Percentiles rank a stretch among this genome's conserved stretches.
Evolutionary conservation across 2,888 invertebrate species (phyloP).

Genomic region (Capitulum mitella): DNA sequence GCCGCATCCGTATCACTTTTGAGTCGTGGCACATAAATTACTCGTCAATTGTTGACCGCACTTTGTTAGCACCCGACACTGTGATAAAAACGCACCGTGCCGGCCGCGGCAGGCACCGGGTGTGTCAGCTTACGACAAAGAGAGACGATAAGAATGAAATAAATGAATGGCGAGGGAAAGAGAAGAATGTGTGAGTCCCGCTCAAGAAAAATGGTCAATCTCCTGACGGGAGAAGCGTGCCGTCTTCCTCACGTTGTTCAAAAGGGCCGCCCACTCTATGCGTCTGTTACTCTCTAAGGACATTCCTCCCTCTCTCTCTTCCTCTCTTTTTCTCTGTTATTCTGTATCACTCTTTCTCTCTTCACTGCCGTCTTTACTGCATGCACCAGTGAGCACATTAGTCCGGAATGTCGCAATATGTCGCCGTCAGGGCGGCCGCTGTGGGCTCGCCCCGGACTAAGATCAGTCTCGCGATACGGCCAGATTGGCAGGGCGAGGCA

Average conservation of each 20-base stretch:
- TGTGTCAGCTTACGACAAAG: background rate
- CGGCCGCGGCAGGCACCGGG: background rate
- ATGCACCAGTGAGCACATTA: no score
- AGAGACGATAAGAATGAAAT: conserved; percentile 18
- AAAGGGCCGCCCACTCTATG: background rate
- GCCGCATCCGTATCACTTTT: background rate
- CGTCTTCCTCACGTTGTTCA: background rate
- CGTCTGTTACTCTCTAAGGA: background rate
- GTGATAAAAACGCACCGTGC: background rate
- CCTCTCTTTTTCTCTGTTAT: background rate
- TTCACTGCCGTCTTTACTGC: no score
- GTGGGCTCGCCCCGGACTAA: background rate
- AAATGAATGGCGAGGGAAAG: conserved; percentile 13
- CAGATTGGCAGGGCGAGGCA: background rate
- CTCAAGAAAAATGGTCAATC: background rate
- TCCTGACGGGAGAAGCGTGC: background rate
- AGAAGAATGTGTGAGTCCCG: conserved; percentile 5
- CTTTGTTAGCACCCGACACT: background rate
- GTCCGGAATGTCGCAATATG: no score
- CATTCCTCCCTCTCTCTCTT: background rate
- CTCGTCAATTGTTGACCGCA: background rate
- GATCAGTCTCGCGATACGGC: background rate
- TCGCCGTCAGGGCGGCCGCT: background rate
- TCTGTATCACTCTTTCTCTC: background rate
- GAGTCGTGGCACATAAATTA: background rate